Base-by-base conservation (phyloP, 2,888 invertebrate genomes). In the Gisinianus flammeolus region DNA sequence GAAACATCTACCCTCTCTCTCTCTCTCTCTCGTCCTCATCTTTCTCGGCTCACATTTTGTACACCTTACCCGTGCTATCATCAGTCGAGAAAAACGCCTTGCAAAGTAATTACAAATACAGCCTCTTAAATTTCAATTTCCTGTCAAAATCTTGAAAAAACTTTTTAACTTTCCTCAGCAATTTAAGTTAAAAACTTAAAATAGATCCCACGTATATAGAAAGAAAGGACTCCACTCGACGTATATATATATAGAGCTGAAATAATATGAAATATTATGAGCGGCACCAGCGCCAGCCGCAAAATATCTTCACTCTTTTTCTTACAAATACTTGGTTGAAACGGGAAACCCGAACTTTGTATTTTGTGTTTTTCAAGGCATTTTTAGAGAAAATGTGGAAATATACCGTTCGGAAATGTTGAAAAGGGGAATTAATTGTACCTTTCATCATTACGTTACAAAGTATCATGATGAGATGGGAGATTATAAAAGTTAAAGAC, bases 81-180 rank as follows among this genome's bases (percentile, higher is more conserved):
- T 73, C 33, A 24, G 35, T 26, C 56, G 52, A 74, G 12, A 22
- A 56, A 30, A 67, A 67, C 52, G 74, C 66, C 66, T 52, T n/a
- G 66, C 44, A 74, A 74, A 74, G 74, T 74, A 74, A 74, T 74
- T 74, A 74, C 74, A 74, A 74, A 74, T 74, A n/a, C 67, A 74
- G 66, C 67, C 66, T 67, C 66, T 74, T 74, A 74, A 74, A 74
- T 74, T 74, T 74, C 74, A 74, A 74, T 74, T 74, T 74, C 74
- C 74, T 74, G 74, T 74, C 74, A 74, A 74, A 74, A 74, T 74
- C 66, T 64, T 74, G 64, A 74, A 74, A 70, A 74, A 73, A 58
- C 62, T 56, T 35, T 67, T 68, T 68, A 66, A 66, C 66, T 74
- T 74, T 74, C 66, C 74, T 35, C 44, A 19, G 66, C 66, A 54